These are phyloP conservation scores for Oreortyx pictus DNA, from an alignment of 2,797 vertebrate species.

Conservation along the genomic window DNA sequence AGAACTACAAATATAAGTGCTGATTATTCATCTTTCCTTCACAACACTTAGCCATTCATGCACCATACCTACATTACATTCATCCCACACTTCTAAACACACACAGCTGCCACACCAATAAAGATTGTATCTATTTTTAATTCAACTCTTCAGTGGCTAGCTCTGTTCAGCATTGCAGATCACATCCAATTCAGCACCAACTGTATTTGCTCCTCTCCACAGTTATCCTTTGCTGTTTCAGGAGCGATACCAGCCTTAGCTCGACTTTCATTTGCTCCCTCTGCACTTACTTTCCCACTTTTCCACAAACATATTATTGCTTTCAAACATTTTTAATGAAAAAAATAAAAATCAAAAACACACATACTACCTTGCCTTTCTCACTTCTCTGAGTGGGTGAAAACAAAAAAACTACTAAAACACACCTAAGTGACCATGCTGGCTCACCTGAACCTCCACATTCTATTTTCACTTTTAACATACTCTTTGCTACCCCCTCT, in stretches of 20 bases:
- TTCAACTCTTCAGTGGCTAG: too few relatives aligned
- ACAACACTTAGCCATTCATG: not conserved
- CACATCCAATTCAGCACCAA: not conserved
- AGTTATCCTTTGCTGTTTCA: not conserved
- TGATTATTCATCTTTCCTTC: too few relatives aligned
- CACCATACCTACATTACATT: not conserved
- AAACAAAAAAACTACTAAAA: not conserved
- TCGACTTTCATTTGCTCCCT: not conserved
- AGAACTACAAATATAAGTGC: too few relatives aligned
- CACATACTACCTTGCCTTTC: not conserved
- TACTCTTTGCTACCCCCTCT: too few relatives aligned
- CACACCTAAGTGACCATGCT: not conserved
- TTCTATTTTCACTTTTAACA: not conserved
- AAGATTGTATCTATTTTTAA: not conserved
- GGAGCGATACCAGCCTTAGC: not conserved
- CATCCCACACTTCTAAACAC: not conserved
- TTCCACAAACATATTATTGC: accelerated
- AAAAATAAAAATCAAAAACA: not conserved
- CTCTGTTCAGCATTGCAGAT: not conserved
- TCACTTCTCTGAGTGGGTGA: accelerated
- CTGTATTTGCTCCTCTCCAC: not conserved
- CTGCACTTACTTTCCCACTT: not conserved
- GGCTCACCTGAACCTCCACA: not conserved
- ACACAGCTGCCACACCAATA: not conserved
- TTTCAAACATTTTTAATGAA: not conserved